A percentile compares a stretch with the other conserved stretches of the same genome.
Evolutionary conservation across 1,140 invertebrate genomes (phyloP).

Genomic region (Calliphora vicina): DNA sequence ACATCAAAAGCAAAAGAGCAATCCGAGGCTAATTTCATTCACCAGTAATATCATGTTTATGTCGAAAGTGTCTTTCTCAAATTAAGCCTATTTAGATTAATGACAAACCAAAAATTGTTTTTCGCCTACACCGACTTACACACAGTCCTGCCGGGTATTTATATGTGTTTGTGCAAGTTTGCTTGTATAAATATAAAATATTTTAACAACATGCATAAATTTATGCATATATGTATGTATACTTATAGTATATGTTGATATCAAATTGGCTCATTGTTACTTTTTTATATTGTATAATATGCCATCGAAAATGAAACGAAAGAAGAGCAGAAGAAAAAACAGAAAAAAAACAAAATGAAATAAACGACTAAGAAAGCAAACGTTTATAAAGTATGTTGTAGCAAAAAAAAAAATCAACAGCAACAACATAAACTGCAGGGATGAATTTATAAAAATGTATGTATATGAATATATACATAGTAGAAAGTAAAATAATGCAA

Average conservation of each 20-base stretch:
- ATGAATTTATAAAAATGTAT: background rate
- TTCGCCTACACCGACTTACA: too few species aligned
- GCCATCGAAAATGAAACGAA: slow-evolving; percentile 5
- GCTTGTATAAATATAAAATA: slow-evolving; percentile 9
- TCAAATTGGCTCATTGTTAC: slow-evolving; percentile 34
- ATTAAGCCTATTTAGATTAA: too few species aligned
- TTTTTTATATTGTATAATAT: slow-evolving; percentile 26
- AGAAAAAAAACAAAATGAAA: background rate
- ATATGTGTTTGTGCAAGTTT: background rate
- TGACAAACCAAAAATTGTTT: too few species aligned
- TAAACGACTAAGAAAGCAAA: slow-evolving; percentile 5
- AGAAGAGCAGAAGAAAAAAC: slow-evolving; percentile 4
- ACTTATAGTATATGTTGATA: slow-evolving; percentile 12
- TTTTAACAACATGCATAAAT: slow-evolving; percentile 31
- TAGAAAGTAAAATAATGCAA: slow-evolving; percentile 24
- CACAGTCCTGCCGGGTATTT: background rate
- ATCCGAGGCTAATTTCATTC: too few species aligned
- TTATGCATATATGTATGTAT: background rate
- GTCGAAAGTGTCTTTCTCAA: too few species aligned
- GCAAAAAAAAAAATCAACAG: background rate
- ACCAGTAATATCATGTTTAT: too few species aligned
- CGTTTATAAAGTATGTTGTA: slow-evolving; percentile 19
- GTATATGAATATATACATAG: background rate
- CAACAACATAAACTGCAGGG: slow-evolving; percentile 4
- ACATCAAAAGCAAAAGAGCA: too few species aligned